Evolutionary conservation across 2,888 invertebrate species (phyloP).

Genomic region (Aelia acuminata): DNA sequence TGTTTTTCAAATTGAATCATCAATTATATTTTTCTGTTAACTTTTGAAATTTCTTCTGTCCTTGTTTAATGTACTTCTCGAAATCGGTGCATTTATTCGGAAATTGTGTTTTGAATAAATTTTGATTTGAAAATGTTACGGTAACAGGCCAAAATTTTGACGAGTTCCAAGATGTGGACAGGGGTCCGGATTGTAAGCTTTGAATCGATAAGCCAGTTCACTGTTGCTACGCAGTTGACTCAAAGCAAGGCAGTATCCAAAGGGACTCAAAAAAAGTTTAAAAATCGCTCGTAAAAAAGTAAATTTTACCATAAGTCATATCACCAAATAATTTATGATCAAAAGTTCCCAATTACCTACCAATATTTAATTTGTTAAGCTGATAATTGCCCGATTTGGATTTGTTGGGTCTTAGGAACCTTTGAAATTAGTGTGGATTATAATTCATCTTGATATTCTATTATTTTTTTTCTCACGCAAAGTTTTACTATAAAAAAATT

Average conservation of each 20-base stretch:
- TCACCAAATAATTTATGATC: no score
- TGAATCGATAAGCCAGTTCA: conserved; percentile 8
- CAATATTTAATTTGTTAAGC: no score
- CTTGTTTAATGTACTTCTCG: neutral
- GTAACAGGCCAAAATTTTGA: neutral
- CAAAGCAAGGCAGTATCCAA: neutral
- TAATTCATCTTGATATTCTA: no score
- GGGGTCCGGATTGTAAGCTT: conserved; percentile 13
- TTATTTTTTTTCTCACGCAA: no score
- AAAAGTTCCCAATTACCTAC: no score
- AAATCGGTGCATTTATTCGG: neutral
- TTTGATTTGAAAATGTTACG: neutral
- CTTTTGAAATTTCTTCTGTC: neutral
- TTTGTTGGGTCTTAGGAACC: no score
- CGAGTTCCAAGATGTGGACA: neutral
- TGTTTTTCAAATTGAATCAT: no score
- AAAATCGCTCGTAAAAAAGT: neutral
- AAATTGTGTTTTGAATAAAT: neutral
- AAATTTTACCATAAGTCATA: no score
- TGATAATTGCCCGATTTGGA: no score
- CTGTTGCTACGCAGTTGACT: neutral
- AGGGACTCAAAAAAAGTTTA: neutral
- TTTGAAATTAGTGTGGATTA: no score
- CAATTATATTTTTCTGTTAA: no score
- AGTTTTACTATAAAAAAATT: no score